Evolutionary conservation across 2,797 vertebrate species (phyloP).

Genomic region (Botia almorhae): DNA sequence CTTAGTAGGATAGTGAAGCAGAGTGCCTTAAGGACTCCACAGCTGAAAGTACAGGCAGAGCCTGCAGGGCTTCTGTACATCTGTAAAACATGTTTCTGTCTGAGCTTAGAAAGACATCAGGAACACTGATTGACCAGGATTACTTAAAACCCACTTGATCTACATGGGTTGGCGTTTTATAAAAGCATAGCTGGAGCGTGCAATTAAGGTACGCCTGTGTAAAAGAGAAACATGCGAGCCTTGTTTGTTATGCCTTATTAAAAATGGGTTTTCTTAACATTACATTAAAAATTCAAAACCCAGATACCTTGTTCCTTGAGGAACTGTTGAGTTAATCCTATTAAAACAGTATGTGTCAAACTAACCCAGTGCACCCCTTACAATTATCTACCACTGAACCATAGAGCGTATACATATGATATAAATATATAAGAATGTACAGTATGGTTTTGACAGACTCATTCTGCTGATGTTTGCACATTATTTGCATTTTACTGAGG

Average conservation of each 20-base stretch:
- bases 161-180: conserved; percentile 30
- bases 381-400: too few species aligned
- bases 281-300: neutral
- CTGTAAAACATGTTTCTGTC: conserved; percentile 53
- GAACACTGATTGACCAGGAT: conserved; percentile 51
- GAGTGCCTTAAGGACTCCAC: conserved; percentile 49
- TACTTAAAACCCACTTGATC: conserved; percentile 41
- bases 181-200: conserved; percentile 25
- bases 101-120: conserved; percentile 51
- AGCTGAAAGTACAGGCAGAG: conserved; percentile 44
- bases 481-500: neutral
- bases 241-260: neutral
- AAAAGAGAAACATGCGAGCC: conserved; percentile 46
- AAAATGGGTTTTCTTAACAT: neutral
- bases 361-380: neutral
- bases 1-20: conserved; percentile 42
- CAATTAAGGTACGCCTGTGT: conserved; percentile 26
- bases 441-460: neutral
- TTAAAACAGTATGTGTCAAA: neutral
- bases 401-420: neutral
- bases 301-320: neutral
- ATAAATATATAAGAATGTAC: neutral
- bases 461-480: neutral
- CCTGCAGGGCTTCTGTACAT: conserved; percentile 43
- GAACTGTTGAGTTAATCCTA: neutral